These are phyloP conservation scores for Melanargia galathea DNA, from an alignment of 2,888 invertebrate species.

Conservation along the genomic window DNA sequence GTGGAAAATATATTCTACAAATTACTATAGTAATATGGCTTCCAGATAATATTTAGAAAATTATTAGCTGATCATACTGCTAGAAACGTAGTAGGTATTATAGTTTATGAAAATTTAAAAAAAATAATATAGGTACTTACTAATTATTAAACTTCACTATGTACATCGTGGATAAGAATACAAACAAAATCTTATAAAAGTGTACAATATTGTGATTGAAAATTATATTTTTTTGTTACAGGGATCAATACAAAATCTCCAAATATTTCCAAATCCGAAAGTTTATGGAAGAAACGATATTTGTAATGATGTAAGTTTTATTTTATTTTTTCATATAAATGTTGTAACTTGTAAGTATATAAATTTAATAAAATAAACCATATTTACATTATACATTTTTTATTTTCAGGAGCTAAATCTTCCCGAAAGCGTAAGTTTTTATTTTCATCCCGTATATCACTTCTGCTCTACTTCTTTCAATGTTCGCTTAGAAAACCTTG, in stretches of 20 bases:
- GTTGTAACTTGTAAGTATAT: background rate
- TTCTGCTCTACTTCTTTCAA: conserved; percentile 27
- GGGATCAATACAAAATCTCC: conserved; percentile 57
- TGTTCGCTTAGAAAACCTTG: background rate
- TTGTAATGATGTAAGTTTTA: conserved; percentile 54
- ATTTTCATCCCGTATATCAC: conserved; percentile 27
- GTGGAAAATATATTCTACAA: too few relatives aligned
- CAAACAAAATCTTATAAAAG: background rate
- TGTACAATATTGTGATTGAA: background rate
- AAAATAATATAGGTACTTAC: too few relatives aligned
- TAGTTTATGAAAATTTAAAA: too few relatives aligned
- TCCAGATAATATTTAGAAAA: too few relatives aligned
- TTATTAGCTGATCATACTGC: too few relatives aligned
- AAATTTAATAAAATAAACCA: background rate
- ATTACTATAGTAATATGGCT: too few relatives aligned
- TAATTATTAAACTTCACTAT: too few relatives aligned
- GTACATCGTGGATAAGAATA: too few relatives aligned
- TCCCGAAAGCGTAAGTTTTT: conserved; percentile 62
- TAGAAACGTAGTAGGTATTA: too few relatives aligned
- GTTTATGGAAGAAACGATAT: conserved; percentile 35
- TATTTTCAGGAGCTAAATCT: conserved; percentile 59
- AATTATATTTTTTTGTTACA: conserved; percentile 51
- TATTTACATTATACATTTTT: conserved; percentile 2
- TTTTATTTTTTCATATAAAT: background rate
- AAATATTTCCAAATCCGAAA: conserved; percentile 47